Evolutionary conservation across 35 echinoderm and acorn worm species (phyloP), one percentile per base, ranked within the genome.

Genomic region (Ophioderma brevispina): DNA sequence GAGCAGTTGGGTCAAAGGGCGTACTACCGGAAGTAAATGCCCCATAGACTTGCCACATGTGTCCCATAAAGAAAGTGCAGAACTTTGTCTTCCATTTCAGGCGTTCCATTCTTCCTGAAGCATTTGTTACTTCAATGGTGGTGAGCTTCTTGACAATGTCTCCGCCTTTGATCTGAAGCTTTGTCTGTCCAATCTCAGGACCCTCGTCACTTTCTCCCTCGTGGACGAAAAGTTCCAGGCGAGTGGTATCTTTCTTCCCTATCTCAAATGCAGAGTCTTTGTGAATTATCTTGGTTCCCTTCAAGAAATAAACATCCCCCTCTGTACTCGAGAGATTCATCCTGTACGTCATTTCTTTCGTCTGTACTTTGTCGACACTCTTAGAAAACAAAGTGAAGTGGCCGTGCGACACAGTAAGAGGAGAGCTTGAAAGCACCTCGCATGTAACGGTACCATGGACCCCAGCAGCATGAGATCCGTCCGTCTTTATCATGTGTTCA

Each of bases 271-370:
- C 89, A 14, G 89, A 90, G 55, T 90, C 89, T 52, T 90, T 90
- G 55, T 90, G 89, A 0, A 90, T 81, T 10, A 83, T 36, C 35
- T 90, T 90, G 35, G 64, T 55, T 23, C 89, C 89, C 18, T 90
- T 56, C 13, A 90, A 77, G 59, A 23, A 90, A 30, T 28, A 90
- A 33, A n/a, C 79, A 35, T 83, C 82, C 0, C 89, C 89, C 33
- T 90, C 89, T 21, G 43, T 50, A 40, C 89, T 90, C 0, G 80
- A 84, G 6, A 90, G n/a, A 70, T 70, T 70, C 76, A 94, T 82
- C 36, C 86, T 88, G 77, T 94, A 94, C 8, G 90, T 77, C 92
- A 94, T 94, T 30, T 94, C 92, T 36, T 82, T 46, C 11, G 88
- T 75, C 32, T 90, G 82, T 1, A 87, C 87, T 30, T 82, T 63